Evolutionary conservation across 1,140 invertebrate genomes (phyloP), one percentile per base, ranked within the genome.

Genomic region (Trichonephila inaurata): DNA sequence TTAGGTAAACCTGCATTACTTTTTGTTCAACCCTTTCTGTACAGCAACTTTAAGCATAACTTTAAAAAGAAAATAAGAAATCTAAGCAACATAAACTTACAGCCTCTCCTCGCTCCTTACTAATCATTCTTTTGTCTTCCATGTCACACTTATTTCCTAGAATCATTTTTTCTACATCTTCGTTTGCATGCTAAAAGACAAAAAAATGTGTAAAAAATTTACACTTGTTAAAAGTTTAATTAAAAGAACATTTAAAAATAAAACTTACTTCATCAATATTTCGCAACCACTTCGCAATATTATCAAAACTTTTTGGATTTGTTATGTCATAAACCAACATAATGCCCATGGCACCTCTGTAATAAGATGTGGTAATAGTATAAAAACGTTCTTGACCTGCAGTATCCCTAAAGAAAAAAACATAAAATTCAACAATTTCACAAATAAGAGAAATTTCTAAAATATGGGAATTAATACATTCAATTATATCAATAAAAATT

Each of bases 121-220:
- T 97, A 94, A 99, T 98, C 95, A 98, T 97, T 96, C 99, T 97
- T 96, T 98, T 99, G 95, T 99, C 98, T 95, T 99, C 98, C 98
- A 99, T 99, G 97, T 99, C 99, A 97, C 99, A 99, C 97, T 99
- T 99, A 96, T 99, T 99, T 89, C 99, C 99, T 95, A 99, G 96
- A 95, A 99, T 99, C 99, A 99, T 99, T 96, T 99, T 99, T 95
- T 99, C 99, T 89, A 99, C 99, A 97, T 99, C 99, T 96, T 99
- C 99, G 97, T 99, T 99, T 33, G 99, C 99, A 97, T 99, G 99
- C 98, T 99, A 95, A 2, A 94, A 93, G 58, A 87, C 69, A 89
- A 66, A 64, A 66, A 91, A 10, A 33, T 66, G 8, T 28, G 2
- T 51, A 2, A 58, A 6, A 64, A 64, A 51, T 10, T 51, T 19